A percentile compares a stretch with the other conserved stretches of the same genome.
Conservation (phyloP, 2,113 vertebrate genomes). For the Electrona antarctica region DNA sequence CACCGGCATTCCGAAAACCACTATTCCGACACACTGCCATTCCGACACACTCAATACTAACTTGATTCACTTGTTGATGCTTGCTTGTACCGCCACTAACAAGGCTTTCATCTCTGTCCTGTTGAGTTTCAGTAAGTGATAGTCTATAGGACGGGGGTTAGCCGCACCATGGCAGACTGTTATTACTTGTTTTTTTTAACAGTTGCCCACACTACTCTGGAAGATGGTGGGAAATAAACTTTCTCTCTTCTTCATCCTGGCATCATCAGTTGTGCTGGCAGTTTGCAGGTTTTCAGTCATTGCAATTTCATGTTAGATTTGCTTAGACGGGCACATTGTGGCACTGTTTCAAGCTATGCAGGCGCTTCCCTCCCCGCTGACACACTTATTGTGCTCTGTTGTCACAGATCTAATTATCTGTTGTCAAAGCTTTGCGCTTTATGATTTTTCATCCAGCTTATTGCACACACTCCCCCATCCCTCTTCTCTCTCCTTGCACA, state of each 20-base stretch:
- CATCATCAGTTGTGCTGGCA: slow-evolving; percentile 41
- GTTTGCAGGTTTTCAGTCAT: slow-evolving; percentile 27
- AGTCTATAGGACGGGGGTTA: slow-evolving; percentile 7
- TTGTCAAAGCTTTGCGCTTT: slow-evolving; percentile 61
- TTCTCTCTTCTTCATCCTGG: slow-evolving; percentile 22
- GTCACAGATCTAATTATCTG: slow-evolving; percentile 72
- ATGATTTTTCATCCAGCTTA: slow-evolving; percentile 45
- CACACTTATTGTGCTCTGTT: slow-evolving; percentile 63
- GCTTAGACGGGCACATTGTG: slow-evolving; percentile 49
- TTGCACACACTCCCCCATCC: neutral
- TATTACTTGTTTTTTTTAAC: no score
- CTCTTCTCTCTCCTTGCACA: slow-evolving; percentile 15
- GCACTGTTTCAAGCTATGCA: slow-evolving; percentile 42
- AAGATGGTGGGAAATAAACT: slow-evolving; percentile 50
- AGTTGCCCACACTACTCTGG: slow-evolving; percentile 20
- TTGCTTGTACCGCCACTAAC: slow-evolving; percentile 26
- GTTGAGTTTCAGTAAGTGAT: slow-evolving; percentile 48
- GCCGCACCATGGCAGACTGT: no score
- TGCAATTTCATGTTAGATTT: slow-evolving; percentile 35
- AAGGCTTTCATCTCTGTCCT: slow-evolving; percentile 40
- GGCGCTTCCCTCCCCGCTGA: slow-evolving; percentile 60
- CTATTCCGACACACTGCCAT: no score
- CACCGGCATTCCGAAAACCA: no score
- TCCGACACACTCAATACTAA: no score
- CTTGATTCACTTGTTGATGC: no score